Evolutionary conservation across 2,113 vertebrate species (phyloP), one percentile per base, ranked within the genome.

Genomic region (Orycteropus afer): DNA sequence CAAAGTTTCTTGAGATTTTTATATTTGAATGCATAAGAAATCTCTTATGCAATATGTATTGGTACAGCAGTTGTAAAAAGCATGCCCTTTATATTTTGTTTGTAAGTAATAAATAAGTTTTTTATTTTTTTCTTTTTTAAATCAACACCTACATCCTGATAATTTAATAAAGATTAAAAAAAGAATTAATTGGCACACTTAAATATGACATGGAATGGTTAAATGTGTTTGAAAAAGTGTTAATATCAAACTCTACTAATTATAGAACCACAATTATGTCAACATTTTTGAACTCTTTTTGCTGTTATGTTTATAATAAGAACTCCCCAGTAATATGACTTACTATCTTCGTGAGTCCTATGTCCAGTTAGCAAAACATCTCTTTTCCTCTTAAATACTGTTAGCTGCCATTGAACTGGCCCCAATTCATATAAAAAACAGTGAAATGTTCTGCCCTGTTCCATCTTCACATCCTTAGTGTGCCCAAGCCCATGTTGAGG

Each of bases 1-100:
- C 74, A 80, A 79, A 96, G 82, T 93, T 97, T 89, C 55, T 83
- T 53, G 20, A 34, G 67, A 67, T 63, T 94, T 97, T 94, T 95
- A 59, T 59, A 65, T 91, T 71, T 86, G 76, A 67, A 81, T 91
- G 29, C 88, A 89, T 25, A 59, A 94, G 42, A 89, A 91, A 32
- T 29, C 37, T 71, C 23, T 95, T 90, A 71, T 83, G 18, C 59
- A 95, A 86, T 63, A 87, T 14, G 83, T 88, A 42, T 85, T 91
- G 47, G 55, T 86, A 40, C 18, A 96, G 55, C 34, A 90, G 13
- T 80, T 91, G 83, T 77, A 73, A 82, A 95, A 94, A 34, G 20
- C 34, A 80, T 77, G 55, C 12, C 13, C 49, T 63, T 91, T 80
- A 94, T 49, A 63, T 73, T 94, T 93, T 71, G 67, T 37, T 25